These are phyloP conservation scores for Erpornis zantholeuca DNA, from an alignment of 2,113 vertebrate species.

Conservation along the genomic window DNA sequence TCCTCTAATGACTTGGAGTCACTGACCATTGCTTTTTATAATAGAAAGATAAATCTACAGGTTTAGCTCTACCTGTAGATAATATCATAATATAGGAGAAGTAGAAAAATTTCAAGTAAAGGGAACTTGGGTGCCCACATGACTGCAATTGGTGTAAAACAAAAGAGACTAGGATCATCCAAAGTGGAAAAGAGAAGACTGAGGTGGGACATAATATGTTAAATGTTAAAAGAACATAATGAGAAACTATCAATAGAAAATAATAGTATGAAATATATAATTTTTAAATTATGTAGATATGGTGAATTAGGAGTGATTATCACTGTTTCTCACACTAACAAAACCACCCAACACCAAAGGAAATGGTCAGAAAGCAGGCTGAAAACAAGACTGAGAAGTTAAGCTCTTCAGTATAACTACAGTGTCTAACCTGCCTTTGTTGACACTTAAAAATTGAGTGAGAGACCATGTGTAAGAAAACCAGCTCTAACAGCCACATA, in stretches of 20 bases:
- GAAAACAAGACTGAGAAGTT: not conserved
- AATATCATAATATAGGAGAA: not conserved
- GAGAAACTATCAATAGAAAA: not conserved
- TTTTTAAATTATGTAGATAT: not conserved
- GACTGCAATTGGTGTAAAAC: not conserved
- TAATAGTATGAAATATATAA: not conserved
- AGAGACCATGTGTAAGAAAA: not conserved
- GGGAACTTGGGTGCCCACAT: not conserved
- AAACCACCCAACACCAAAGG: not conserved
- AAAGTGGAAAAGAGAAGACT: not conserved
- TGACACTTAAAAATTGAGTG: not conserved
- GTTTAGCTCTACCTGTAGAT: not conserved
- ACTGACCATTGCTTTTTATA: not conserved
- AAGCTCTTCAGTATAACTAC: not conserved
- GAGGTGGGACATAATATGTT: not conserved
- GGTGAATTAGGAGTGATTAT: not conserved
- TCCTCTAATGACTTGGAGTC: not conserved
- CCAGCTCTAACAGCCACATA: not conserved
- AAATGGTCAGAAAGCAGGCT: not conserved
- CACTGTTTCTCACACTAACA: not conserved
- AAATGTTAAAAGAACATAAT: not conserved
- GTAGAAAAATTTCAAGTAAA: not conserved
- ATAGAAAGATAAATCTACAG: not conserved
- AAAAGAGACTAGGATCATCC: not conserved
- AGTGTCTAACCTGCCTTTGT: not conserved